A percentile compares a stretch with the other conserved stretches of the same genome.
Evolutionary conservation across 2,797 vertebrate genomes (phyloP).

Genomic region (Xenopus petersii): DNA sequence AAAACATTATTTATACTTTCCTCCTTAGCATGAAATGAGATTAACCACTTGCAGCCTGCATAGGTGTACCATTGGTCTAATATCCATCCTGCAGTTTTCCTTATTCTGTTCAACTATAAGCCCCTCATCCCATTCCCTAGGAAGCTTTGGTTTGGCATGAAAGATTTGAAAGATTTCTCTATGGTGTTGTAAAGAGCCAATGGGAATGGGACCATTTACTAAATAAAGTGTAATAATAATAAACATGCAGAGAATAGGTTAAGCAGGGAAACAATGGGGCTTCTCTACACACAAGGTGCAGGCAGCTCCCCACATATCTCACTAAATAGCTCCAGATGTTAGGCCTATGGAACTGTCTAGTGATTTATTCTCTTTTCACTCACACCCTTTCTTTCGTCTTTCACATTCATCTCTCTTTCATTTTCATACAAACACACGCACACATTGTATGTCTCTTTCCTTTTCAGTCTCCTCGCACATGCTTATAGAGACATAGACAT

Average conservation of each 20-base stretch:
- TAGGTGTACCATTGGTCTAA: background rate
- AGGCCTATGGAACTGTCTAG: slow-evolving; percentile 31
- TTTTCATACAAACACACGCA: background rate
- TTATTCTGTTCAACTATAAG: no score
- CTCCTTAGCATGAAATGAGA: background rate
- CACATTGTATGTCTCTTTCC: slow-evolving; percentile 3
- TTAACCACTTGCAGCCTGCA: background rate
- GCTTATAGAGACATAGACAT: no score
- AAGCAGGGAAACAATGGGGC: slow-evolving; percentile 23
- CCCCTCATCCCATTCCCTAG: no score
- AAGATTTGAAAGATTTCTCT: no score
- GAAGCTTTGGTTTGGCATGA: no score
- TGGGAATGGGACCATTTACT: background rate
- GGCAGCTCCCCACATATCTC: slow-evolving; percentile 19
- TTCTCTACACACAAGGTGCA: slow-evolving; percentile 25
- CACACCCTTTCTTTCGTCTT: slow-evolving; percentile 16
- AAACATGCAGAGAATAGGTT: slow-evolving; percentile 24
- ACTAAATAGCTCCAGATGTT: slow-evolving; percentile 43
- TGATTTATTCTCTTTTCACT: slow-evolving; percentile 38
- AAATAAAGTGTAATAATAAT: background rate
- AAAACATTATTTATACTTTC: background rate
- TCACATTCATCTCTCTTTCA: background rate
- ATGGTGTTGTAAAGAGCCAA: no score
- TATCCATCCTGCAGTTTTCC: background rate
- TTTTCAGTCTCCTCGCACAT: background rate